These are phyloP conservation scores for Graptemys geographica DNA, from an alignment of 2,797 vertebrate genomes.

Conservation along the genomic window DNA sequence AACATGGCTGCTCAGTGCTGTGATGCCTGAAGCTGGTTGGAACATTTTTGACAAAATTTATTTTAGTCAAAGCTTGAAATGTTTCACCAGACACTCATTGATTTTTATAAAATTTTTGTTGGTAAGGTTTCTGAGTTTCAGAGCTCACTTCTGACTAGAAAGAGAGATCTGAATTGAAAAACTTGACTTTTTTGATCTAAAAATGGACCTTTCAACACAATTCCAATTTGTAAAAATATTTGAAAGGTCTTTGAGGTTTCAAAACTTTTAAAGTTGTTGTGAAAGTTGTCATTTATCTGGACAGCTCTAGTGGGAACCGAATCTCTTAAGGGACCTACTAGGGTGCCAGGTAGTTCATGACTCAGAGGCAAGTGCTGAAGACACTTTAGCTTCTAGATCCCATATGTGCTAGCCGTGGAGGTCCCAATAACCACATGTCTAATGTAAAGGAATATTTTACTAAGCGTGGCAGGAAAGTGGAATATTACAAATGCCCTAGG, in stretches of 20 bases:
- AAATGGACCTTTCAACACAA: too few species aligned
- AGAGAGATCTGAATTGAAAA: too few species aligned
- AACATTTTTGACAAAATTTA: too few species aligned
- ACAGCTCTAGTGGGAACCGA: not conserved
- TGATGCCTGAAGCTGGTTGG: too few species aligned
- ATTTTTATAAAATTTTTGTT: too few species aligned
- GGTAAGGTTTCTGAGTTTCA: too few species aligned
- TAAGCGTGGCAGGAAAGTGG: not conserved
- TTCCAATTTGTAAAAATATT: not conserved
- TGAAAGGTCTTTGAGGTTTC: not conserved
- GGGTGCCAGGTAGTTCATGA: not conserved
- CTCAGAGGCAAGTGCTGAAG: not conserved
- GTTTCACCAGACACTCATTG: too few species aligned
- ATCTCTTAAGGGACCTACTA: not conserved
- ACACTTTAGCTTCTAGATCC: not conserved
- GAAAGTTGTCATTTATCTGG: not conserved
- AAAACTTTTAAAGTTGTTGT: not conserved
- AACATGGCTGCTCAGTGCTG: too few species aligned
- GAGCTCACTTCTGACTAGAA: too few species aligned
- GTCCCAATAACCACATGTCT: not conserved
- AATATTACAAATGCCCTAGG: not conserved
- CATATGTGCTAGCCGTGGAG: not conserved
- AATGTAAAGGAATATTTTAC: not conserved
- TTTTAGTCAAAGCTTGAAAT: too few species aligned
- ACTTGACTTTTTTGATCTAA: too few species aligned